These are phyloP conservation scores for Bombus affinis DNA, from an alignment of 1,140 invertebrate genomes.

Conservation along the genomic window DNA sequence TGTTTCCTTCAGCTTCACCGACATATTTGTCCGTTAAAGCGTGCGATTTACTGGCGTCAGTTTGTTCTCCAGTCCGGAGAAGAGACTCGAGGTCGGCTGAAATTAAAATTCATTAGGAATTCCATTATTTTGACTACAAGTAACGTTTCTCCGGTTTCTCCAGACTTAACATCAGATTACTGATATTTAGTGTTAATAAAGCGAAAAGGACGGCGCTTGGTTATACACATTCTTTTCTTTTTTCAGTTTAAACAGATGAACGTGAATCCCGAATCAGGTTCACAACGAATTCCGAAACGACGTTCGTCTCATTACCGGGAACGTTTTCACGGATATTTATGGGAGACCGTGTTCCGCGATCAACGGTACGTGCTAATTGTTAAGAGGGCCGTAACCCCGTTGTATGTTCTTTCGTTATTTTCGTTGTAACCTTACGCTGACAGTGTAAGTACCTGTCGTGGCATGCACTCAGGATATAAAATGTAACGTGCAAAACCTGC, in stretches of 20 bases:
- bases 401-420: constrained; percentile 56
- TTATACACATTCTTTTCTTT: background rate
- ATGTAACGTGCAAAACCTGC: constrained; percentile 62
- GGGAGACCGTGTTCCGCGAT: background rate
- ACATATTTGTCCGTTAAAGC: background rate
- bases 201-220: background rate
- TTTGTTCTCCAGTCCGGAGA: too few relatives aligned
- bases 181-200: background rate
- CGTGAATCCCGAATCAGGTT: background rate
- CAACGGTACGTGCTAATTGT: constrained; percentile 59
- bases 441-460: constrained; percentile 48
- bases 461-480: constrained; percentile 50
- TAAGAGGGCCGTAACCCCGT: constrained; percentile 23
- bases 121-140: background rate
- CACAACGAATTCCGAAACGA: background rate
- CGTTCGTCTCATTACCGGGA: constrained; percentile 27
- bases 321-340: constrained; percentile 33
- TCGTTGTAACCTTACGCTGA: constrained; percentile 49
- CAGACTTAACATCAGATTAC: background rate
- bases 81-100: background rate
- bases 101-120: constrained; percentile 19
- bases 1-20: background rate
- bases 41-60: background rate
- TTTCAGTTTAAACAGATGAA: background rate
- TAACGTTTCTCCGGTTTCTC: background rate